These are phyloP conservation scores for Polylopha cassiicola DNA, from an alignment of 2,888 invertebrate species.

Conservation along the genomic window DNA sequence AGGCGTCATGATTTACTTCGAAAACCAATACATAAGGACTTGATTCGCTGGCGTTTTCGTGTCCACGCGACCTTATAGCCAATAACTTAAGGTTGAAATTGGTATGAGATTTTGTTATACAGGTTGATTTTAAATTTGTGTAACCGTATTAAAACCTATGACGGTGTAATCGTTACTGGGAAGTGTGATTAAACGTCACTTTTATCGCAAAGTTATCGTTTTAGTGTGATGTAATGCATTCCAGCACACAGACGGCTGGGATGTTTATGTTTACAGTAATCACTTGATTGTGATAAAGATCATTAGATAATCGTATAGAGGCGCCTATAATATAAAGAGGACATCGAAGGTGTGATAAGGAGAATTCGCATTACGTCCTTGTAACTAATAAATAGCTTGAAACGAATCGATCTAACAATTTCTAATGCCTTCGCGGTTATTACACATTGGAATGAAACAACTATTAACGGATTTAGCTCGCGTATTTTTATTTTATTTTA, in stretches of 20 bases:
- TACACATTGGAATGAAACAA: no score
- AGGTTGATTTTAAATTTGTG: background rate
- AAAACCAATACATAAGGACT: no score
- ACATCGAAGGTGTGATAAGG: no score
- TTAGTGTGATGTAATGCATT: slow-evolving; percentile 17
- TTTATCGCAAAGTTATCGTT: slow-evolving; percentile 7
- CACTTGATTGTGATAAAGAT: slow-evolving; percentile 9
- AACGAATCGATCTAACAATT: no score
- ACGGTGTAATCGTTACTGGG: slow-evolving; percentile 10
- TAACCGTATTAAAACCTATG: slow-evolving; percentile 2
- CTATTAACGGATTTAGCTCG: no score
- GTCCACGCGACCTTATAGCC: background rate
- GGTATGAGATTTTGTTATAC: background rate
- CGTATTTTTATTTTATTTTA: no score
- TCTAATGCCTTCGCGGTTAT: no score
- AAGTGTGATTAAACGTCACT: slow-evolving; percentile 11
- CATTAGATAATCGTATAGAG: slow-evolving; percentile 2
- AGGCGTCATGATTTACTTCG: slow-evolving; percentile 15
- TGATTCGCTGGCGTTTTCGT: no score
- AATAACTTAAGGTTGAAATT: background rate
- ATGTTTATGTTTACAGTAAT: slow-evolving; percentile 15
- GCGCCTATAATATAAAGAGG: no score
- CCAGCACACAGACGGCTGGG: background rate
- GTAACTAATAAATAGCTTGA: no score
- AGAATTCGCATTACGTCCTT: no score